Evolutionary conservation across 2,797 vertebrate genomes (phyloP), one percentile per base, ranked within the genome.

Genomic region (Artibeus jamaicensis): DNA sequence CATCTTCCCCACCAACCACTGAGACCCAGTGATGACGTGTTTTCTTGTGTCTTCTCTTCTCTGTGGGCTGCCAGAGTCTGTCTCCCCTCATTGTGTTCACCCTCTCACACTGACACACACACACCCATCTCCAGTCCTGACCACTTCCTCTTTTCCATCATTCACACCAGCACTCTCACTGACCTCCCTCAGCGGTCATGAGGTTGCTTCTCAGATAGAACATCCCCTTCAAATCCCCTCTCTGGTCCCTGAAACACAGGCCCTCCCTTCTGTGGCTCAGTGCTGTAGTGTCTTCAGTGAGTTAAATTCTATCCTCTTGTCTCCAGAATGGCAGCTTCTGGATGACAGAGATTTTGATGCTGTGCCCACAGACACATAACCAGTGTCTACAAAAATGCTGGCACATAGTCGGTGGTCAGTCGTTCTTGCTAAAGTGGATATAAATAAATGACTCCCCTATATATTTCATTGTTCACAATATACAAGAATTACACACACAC

Each of bases 331-430:
- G 46, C 44, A 86, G 37, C 16, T 16, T 8, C 37, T 46, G 16
- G 12, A 46, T 2, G 37, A 65, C 24, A 59, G 7, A 29, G 48
- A 57, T 9, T 46, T 67, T n/a, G 18, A 21, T 9, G 9, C 15
- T 14, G 4, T 18, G 34, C 18, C 21, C 37, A 55, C 6, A 0
- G 32, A 14, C 2, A 6, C 37, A 24, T 32, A 4, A 9, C 2
- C 6, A 12, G 18, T 21, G 15, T 5, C 6, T 37, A 24, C 10
- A 24, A 48, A 18, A 37, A 2, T 67, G 12, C 42, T 4, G 22
- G 24, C 39, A 68, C 37, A 32, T 8, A n/a, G 50, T 6, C 6
- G 37, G 50, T 37, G 37, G 22, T 34, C 53, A 6, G 0, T 9
- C 9, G 39, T 42, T 24, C 12, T 46, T 46, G 15, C 39, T n/a